Evolutionary conservation across 1,140 invertebrate genomes (phyloP), one percentile per base, ranked within the genome.

Genomic region (Anoplolepis gracilipes): DNA sequence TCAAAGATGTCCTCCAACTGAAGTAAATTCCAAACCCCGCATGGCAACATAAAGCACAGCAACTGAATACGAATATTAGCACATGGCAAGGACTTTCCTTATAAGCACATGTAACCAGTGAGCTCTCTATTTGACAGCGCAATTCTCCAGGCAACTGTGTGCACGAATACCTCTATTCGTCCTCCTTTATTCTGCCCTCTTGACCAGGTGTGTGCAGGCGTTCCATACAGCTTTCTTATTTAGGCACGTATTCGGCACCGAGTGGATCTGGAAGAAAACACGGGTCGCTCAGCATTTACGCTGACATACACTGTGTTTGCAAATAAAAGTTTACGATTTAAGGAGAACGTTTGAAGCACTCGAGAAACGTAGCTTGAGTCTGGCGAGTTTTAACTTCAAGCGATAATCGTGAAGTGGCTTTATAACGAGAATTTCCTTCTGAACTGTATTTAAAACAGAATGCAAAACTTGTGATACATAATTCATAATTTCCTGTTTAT

Each of bases 151-250:
- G 65, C 30, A 46, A 49, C 42, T n/a, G 25, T 42, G 25, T 46
- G 55, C 49, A 39, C 59, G 59, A 67, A 65, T 30, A 33, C 77
- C 49, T n/a, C n/a, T 39, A 61, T 75, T 72, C 39, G 61, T 55
- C 6, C 33, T 55, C 77, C 85, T 87, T 87, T 87, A 84, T 86
- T 89, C 85, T 64, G 59, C 61, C 61, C 69, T 70, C 78, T 73
- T 70, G 46, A 57, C 69, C 85, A 87, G 76, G 62, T 81, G 67
- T 13, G 25, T 13, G 25, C 72, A n/a, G n/a, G 19, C 55, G 19
- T 53, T 28, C 49, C 13, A 30, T 61, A 25, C 57, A 57, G 53
- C 70, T 86, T 61, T 72, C 86, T 86, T 69, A 86, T 75, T 33
- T 69, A 39, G 53, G 61, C 72, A 70, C 25, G 73, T 88, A 61